Percentiles rank a stretch among this genome's conserved stretches.
phyloP scores from a whole-genome alignment of 2,888 invertebrate genomes.

The Sphinx pinastri region DNA sequence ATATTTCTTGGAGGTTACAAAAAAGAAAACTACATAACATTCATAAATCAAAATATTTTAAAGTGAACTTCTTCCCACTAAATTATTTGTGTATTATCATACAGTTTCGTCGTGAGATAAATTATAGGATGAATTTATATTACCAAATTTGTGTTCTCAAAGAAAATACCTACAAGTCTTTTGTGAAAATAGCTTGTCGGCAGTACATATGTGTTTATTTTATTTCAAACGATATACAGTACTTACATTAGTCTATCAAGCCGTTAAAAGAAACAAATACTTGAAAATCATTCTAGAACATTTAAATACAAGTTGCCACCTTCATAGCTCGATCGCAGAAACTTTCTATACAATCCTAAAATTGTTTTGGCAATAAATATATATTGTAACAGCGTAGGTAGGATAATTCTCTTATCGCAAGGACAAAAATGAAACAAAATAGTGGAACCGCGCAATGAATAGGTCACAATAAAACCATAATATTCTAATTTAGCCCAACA shows the following conservation, averaged over 20 bases:
- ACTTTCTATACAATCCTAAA: neutral
- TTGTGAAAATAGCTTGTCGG: too few species aligned
- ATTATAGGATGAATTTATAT: too few species aligned
- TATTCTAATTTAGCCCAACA: conserved; percentile 62
- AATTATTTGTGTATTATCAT: neutral
- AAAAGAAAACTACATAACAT: neutral
- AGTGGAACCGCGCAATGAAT: conserved; percentile 67
- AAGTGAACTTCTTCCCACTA: neutral
- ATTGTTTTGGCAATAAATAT: neutral
- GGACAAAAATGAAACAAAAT: conserved; percentile 38
- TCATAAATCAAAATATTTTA: neutral
- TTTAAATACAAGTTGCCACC: neutral
- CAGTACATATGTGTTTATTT: too few species aligned
- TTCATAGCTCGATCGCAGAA: too few species aligned
- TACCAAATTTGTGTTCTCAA: too few species aligned
- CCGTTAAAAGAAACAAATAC: too few species aligned
- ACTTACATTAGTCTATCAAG: too few species aligned
- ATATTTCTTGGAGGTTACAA: neutral
- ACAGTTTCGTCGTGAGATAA: neutral
- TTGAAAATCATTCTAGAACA: too few species aligned
- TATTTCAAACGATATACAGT: too few species aligned
- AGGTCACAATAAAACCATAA: conserved; percentile 71
- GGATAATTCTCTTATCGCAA: conserved; percentile 25
- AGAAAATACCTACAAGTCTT: too few species aligned
- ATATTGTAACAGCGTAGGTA: neutral